Evolutionary conservation across 1,140 invertebrate species (phyloP).

Genomic region (Drosophila grimshawi): DNA sequence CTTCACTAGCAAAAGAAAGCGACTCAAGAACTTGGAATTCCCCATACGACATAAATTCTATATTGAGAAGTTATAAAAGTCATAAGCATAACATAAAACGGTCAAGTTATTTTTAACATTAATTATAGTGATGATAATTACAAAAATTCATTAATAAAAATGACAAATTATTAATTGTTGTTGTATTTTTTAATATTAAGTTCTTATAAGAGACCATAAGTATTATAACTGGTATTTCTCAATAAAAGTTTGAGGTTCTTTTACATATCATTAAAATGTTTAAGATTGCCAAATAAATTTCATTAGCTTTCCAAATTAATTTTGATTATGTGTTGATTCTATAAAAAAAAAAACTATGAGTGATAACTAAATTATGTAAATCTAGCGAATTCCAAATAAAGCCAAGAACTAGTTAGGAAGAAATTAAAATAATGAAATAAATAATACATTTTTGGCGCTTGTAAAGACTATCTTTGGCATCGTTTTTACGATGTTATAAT

Average conservation of each 20-base stretch:
- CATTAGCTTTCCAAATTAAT: not conserved
- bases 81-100: too few species aligned
- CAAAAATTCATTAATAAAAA: too few species aligned
- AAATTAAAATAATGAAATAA: not conserved
- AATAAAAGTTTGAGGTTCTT: too few species aligned
- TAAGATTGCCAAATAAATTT: not conserved
- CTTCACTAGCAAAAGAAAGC: not conserved
- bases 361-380: not conserved
- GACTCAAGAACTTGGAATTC: too few species aligned
- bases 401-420: not conserved
- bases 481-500: not conserved
- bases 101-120: too few species aligned
- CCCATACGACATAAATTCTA: too few species aligned
- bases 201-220: too few species aligned
- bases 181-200: too few species aligned
- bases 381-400: not conserved
- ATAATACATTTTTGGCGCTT: not conserved
- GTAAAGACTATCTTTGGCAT: not conserved
- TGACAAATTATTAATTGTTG: too few species aligned
- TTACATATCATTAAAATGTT: not conserved
- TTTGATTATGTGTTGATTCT: conserved; percentile 4
- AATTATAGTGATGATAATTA: too few species aligned
- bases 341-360: not conserved
- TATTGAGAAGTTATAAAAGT: too few species aligned
- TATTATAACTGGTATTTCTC: too few species aligned